Evolutionary conservation across 2,113 vertebrate genomes (phyloP).

Genomic region (Axis porcinus): DNA sequence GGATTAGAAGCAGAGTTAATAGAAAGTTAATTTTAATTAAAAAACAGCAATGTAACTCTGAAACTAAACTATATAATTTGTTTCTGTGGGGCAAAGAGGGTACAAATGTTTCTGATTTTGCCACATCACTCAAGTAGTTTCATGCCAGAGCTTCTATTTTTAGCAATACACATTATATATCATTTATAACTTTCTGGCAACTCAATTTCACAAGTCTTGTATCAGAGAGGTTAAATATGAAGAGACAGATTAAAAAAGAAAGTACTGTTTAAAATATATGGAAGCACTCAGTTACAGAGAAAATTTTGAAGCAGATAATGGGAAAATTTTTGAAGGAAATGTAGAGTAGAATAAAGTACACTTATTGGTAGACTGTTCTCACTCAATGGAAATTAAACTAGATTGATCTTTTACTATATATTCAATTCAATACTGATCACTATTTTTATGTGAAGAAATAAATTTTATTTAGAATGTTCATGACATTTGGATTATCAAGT

Average conservation of each 20-base stretch:
- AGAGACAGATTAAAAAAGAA: not conserved
- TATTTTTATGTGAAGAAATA: not conserved
- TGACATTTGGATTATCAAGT: constrained; percentile 4
- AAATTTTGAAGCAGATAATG: not conserved
- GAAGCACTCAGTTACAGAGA: not conserved
- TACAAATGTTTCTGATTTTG: not conserved
- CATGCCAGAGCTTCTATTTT: not conserved
- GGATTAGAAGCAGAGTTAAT: not conserved
- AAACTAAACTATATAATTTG: not conserved
- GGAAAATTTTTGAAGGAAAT: not conserved
- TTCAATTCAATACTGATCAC: not conserved
- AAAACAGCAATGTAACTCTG: not conserved
- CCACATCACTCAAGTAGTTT: not conserved
- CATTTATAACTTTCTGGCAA: not conserved
- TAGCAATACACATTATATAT: not conserved
- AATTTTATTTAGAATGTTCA: not conserved
- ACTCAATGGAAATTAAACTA: not conserved
- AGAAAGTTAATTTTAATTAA: not conserved
- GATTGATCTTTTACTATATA: not conserved
- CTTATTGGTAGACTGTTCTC: not conserved
- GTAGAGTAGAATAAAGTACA: not conserved
- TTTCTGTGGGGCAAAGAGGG: not conserved
- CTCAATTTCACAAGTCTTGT: not conserved
- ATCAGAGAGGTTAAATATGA: not conserved
- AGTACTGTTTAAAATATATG: not conserved